Percentiles rank a stretch among this genome's conserved stretches.
These are phyloP conservation scores for Oreonectes daqikongensis DNA, from an alignment of 2,797 vertebrate species.

Conservation along the genomic window DNA sequence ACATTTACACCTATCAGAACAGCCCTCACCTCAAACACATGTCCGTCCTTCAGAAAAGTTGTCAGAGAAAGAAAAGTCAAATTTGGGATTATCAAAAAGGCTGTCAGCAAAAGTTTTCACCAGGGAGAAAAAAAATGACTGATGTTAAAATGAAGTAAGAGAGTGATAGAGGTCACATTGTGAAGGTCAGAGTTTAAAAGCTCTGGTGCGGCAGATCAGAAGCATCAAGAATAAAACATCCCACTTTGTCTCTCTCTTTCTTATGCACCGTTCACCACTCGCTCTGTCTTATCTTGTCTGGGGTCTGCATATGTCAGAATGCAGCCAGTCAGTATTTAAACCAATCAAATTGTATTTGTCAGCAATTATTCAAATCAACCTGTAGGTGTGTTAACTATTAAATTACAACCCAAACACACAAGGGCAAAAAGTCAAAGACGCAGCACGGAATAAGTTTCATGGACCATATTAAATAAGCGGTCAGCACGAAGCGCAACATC, in stretches of 20 bases:
- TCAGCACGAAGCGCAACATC: neutral
- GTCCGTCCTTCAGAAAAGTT: neutral
- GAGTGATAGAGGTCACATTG: neutral
- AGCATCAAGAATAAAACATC: neutral
- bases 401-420: neutral
- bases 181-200: neutral
- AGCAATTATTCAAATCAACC: slow-evolving; percentile 20
- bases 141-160: neutral
- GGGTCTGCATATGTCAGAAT: neutral
- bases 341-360: slow-evolving; percentile 14
- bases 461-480: neutral
- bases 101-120: neutral
- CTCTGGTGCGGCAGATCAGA: neutral
- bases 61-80: neutral
- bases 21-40: neutral
- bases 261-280: neutral
- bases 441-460: neutral
- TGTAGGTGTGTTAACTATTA: neutral
- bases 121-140: neutral
- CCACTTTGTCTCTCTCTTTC: neutral
- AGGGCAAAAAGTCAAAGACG: slow-evolving; percentile 8
- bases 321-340: slow-evolving; percentile 24
- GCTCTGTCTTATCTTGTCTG: neutral
- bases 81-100: neutral
- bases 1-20: neutral